These are phyloP conservation scores for Oxyruncus cristatus DNA, from an alignment of 2,113 vertebrate genomes.

Conservation along the genomic window DNA sequence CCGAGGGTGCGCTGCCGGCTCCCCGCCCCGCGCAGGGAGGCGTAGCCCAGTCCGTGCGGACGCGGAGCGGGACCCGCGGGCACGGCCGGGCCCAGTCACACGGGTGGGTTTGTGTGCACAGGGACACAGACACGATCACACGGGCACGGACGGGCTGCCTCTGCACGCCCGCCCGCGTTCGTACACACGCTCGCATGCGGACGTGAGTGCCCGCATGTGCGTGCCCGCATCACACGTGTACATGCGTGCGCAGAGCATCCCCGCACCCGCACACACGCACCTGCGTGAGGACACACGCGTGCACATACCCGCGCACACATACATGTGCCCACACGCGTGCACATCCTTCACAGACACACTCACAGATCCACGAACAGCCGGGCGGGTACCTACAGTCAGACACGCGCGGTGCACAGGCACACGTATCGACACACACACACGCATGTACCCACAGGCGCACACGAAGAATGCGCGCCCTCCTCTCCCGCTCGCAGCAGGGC, in stretches of 20 bases:
- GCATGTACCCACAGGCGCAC: accelerated
- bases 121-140: too few relatives aligned
- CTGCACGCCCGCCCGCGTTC: accelerated
- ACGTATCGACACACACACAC: accelerated
- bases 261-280: neutral
- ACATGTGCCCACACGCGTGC: accelerated
- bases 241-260: neutral
- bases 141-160: neutral
- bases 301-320: neutral
- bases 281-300: neutral
- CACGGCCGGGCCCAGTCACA: neutral
- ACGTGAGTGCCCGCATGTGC: neutral
- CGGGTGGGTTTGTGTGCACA: neutral
- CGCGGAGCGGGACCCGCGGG: neutral
- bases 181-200: accelerated
- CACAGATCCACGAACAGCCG: accelerated
- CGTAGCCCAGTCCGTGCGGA: neutral
- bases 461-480: accelerated
- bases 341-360: neutral
- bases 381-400: neutral
- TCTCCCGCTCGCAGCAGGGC: neutral
- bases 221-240: accelerated
- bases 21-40: slow-evolving; percentile 25
- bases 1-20: neutral
- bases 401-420: neutral